Evolutionary conservation across 1,140 invertebrate species (phyloP).

Genomic region (Cyclina sinensis): DNA sequence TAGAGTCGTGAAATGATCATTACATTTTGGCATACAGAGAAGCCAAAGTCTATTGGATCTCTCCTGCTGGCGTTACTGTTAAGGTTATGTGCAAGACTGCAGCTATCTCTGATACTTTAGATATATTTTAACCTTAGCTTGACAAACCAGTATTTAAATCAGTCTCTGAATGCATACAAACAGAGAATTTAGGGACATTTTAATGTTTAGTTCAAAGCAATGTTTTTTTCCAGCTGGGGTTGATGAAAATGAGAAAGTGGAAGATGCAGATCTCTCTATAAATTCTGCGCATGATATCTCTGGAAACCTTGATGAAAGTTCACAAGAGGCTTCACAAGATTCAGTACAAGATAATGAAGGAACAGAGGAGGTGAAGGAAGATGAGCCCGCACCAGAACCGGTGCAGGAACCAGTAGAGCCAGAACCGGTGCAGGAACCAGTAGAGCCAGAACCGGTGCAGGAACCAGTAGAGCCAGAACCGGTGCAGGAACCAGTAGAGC

Average conservation of each 20-base stretch:
- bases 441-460: conserved; percentile 47
- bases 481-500: conserved; percentile 76
- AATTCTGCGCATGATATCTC: conserved; percentile 46
- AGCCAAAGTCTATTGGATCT: too few relatives aligned
- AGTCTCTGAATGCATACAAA: too few relatives aligned
- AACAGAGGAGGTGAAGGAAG: conserved; percentile 44
- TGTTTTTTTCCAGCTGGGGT: conserved; percentile 10
- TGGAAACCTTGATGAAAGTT: conserved; percentile 66
- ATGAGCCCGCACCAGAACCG: conserved; percentile 10
- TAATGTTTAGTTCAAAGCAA: too few relatives aligned
- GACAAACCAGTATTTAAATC: too few relatives aligned
- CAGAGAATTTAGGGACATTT: too few relatives aligned
- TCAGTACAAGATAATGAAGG: conserved; percentile 48
- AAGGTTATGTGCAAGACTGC: too few relatives aligned
- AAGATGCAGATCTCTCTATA: conserved; percentile 67
- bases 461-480: conserved; percentile 66
- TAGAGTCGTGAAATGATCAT: too few relatives aligned
- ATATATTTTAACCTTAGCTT: too few relatives aligned
- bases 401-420: conserved; percentile 69
- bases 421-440: conserved; percentile 76
- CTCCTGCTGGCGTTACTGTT: too few relatives aligned
- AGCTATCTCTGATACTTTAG: too few relatives aligned
- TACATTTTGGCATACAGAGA: too few relatives aligned
- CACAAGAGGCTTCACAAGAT: conserved; percentile 57
- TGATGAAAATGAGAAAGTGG: conserved; percentile 3